Evolutionary conservation across 2,113 vertebrate species (phyloP).

Genomic region (Elachura formosa): DNA sequence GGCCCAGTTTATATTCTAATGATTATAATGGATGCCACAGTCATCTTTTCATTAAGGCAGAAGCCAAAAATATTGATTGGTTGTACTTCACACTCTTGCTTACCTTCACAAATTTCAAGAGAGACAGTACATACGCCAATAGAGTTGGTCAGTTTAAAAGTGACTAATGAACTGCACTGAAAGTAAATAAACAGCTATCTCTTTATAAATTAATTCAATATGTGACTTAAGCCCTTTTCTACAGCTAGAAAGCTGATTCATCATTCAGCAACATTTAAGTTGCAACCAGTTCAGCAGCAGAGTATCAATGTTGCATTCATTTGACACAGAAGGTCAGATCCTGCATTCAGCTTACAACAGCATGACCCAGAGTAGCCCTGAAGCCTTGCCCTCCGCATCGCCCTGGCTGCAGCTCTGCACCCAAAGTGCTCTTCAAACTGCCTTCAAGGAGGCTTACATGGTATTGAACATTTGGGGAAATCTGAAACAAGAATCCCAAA

Average conservation of each 20-base stretch:
- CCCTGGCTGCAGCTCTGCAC: background rate
- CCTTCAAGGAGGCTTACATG: background rate
- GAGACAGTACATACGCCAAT: slow-evolving; percentile 6
- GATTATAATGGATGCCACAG: slow-evolving; percentile 48
- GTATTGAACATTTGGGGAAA: background rate
- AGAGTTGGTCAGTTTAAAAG: slow-evolving; percentile 40
- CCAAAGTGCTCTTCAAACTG: background rate
- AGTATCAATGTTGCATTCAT: background rate
- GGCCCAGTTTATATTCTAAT: slow-evolving; percentile 19
- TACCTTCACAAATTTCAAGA: slow-evolving; percentile 55
- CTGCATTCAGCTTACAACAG: background rate
- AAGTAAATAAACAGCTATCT: slow-evolving; percentile 66
- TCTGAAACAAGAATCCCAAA: background rate
- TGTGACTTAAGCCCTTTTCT: slow-evolving; percentile 26
- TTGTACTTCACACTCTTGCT: slow-evolving; percentile 18
- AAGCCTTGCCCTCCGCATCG: background rate
- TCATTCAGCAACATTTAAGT: slow-evolving; percentile 46
- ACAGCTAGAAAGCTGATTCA: slow-evolving; percentile 59
- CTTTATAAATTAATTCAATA: slow-evolving; percentile 60
- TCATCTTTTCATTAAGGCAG: slow-evolving; percentile 43
- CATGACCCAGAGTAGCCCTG: background rate
- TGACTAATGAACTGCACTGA: slow-evolving; percentile 29
- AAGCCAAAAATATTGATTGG: slow-evolving; percentile 54
- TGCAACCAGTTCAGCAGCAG: slow-evolving; percentile 1
- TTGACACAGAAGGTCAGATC: background rate